Evolutionary conservation across 2,797 vertebrate species (phyloP).

Genomic region (Acanthurus leucopareius): DNA sequence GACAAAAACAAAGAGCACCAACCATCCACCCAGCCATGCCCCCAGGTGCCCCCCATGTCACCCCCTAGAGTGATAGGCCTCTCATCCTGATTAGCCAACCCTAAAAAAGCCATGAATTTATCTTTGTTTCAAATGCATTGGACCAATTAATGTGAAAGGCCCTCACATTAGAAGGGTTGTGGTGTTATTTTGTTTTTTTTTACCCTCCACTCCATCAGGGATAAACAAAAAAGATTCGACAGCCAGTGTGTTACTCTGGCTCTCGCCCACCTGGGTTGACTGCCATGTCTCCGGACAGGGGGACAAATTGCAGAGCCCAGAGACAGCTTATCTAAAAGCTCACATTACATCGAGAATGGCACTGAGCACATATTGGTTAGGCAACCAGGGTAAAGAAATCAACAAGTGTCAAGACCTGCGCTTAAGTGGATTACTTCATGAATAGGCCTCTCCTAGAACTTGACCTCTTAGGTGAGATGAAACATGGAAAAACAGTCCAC

Average conservation of each 20-base stretch:
- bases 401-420: slow-evolving; percentile 47
- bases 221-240: slow-evolving; percentile 69
- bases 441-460: slow-evolving; percentile 57
- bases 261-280: slow-evolving; percentile 70
- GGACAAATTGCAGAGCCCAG: slow-evolving; percentile 61
- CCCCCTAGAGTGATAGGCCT: slow-evolving; percentile 63
- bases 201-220: slow-evolving; percentile 68
- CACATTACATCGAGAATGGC: slow-evolving; percentile 28
- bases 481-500: slow-evolving; percentile 40
- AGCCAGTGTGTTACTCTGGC: slow-evolving; percentile 62
- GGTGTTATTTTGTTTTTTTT: slow-evolving; percentile 44
- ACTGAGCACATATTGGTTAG: slow-evolving; percentile 35
- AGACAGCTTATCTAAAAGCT: slow-evolving; percentile 62
- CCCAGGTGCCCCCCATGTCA: slow-evolving; percentile 67
- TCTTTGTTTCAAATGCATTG: slow-evolving; percentile 67
- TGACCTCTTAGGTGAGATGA: slow-evolving; percentile 51
- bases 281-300: slow-evolving; percentile 56
- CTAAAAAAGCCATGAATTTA: slow-evolving; percentile 61
- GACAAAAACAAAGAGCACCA: slow-evolving; percentile 79
- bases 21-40: slow-evolving; percentile 69
- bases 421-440: slow-evolving; percentile 69
- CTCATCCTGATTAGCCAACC: slow-evolving; percentile 73
- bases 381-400: slow-evolving; percentile 55
- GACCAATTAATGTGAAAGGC: slow-evolving; percentile 53
- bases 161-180: slow-evolving; percentile 46